Evolutionary conservation across 1,140 invertebrate genomes (phyloP), one percentile per base, ranked within the genome.

Genomic region (Pteromalus puparum): DNA sequence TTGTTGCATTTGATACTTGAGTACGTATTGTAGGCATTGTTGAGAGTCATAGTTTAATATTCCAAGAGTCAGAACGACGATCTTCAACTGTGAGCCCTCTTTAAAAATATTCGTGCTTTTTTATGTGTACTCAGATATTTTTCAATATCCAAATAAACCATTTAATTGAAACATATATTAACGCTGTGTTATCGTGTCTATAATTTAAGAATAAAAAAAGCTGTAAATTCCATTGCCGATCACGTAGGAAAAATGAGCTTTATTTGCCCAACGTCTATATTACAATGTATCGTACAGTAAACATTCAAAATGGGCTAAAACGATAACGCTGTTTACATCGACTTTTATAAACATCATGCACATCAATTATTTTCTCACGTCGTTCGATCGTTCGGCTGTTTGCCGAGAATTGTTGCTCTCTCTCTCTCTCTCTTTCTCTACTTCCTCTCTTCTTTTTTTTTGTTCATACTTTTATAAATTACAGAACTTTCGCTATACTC

Each of bases 251-350:
- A 91, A 91, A 91, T 87, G 91, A 92, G 91, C 90, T 92, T 91
- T 92, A 92, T 92, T 92, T 89, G 89, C 89, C 87, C 90, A 92
- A 92, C 91, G 89, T 90, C 87, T 91, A 91, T 92, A 91, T 92
- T 92, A 92, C 91, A 92, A 91, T 91, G 89, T 91, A 92, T 91
- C 78, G 86, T 91, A 92, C 90, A 92, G 87, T 91, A 91, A 91
- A 92, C 90, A 92, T 90, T 91, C 89, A 92, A 92, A 92, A 91
- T 87, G 87, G 89, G 86, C 86, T 90, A 89, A 91, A 92, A 92
- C 90, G 87, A 89, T 90, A 90, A 91, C 89, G 82, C 87, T 91
- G 90, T 68, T 84, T 89, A 91, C 89, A 89, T 89, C 84, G 85
- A 91, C 53, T 88, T 89, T 90, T 90, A 88, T 86, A 91, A 91